A percentile compares a stretch with the other conserved stretches of the same genome.
Conservation (phyloP, 2,113 vertebrate genomes). For the Prunella himalayana region DNA sequence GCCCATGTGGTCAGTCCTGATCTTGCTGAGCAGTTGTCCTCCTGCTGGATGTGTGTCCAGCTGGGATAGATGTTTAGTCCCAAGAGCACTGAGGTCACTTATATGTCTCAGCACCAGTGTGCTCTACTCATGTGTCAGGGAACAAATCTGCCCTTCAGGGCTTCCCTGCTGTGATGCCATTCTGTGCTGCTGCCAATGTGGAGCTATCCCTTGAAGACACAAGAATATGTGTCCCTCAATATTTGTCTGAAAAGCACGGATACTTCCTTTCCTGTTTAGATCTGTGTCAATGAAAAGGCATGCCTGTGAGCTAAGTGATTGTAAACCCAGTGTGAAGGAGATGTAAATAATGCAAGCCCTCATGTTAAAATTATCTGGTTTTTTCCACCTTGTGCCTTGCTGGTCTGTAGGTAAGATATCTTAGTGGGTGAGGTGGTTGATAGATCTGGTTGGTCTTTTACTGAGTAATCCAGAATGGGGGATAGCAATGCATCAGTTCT, state of each 20-base stretch:
- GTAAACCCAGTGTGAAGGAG: background rate
- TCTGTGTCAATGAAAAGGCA: background rate
- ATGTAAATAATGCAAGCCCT: background rate
- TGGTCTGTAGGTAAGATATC: background rate
- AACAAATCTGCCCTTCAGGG: slow-evolving; percentile 8
- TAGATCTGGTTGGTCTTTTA: background rate
- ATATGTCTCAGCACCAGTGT: rapidly evolving
- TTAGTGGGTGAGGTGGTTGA: background rate
- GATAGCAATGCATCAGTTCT: background rate
- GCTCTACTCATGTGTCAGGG: background rate
- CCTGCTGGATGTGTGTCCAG: background rate
- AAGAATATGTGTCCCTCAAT: background rate
- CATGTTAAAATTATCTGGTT: background rate
- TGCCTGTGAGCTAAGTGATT: background rate
- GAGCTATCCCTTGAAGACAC: background rate
- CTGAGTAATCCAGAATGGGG: background rate
- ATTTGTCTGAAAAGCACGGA: background rate
- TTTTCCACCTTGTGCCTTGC: background rate
- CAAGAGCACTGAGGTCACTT: background rate
- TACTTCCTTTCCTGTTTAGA: background rate
- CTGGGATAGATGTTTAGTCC: background rate
- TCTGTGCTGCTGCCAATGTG: background rate
- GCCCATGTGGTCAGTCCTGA: background rate
- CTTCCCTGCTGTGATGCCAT: background rate
- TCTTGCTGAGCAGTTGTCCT: background rate